Base-by-base conservation (phyloP, 2,113 vertebrate genomes). In the Columba janthina region DNA sequence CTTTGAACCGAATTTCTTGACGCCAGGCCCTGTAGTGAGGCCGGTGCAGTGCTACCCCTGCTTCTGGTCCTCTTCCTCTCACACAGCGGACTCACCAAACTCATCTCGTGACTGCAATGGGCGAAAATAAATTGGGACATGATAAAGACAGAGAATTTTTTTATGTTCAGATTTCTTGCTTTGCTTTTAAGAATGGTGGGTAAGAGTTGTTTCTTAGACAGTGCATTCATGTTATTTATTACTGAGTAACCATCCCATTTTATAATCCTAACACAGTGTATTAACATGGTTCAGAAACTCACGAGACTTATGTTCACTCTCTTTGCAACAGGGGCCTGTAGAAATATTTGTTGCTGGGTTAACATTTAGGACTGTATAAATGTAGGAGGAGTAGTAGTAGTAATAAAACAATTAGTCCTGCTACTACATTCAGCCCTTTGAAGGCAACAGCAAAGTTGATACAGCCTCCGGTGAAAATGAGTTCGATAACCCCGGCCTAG, bases 1-100 rank as follows among this genome's bases (percentile, higher is more conserved):
- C 57, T 87, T 72, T 20, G 44, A 50, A 7, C 20, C 34, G 13
- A 19, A 26, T n/a, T 57, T 46, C 25, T 31, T 34, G 2, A 1
- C 22, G 17, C 29, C 17, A 8, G 40, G 29, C 34, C 11, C 42
- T 51, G 15, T 10, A 1, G 3, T 4, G 40, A 66, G 46, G 5
- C 13, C 44, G 51, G 18, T 44, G 54, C 54, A 79, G n/a, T 0
- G 0, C 46, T 74, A 9, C 7, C 8, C 31, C 46, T 0, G 0
- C 13, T 76, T 65, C 34, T 57, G 28, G 13, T 46, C 29, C 38
- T 25, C 11, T 16, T 42, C 56, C 19, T n/a, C n/a, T 74, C 15
- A 15, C 5, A 6, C 1, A 24, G 15, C 3, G 15, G 26, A n/a
- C 32, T 16, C 0, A 1, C 15, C 32, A 58, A 31, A 51, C n/a